Evolutionary conservation across 2,797 vertebrate genomes (phyloP), one percentile per base, ranked within the genome.

Genomic region (Anas bernieri): DNA sequence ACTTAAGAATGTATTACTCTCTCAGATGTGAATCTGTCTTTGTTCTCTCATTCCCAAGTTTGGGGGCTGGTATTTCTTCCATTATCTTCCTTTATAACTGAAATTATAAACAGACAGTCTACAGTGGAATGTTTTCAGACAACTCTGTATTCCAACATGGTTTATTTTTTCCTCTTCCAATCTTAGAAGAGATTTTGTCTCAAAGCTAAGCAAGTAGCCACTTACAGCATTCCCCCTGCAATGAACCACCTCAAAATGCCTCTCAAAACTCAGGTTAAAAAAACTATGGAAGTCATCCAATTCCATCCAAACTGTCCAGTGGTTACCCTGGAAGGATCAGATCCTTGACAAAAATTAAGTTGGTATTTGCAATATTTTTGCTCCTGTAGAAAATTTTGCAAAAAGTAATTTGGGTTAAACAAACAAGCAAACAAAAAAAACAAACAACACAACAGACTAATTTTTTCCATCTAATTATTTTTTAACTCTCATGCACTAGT

Each of bases 291-390:
- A 67, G 35, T 21, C 20, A 59, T 11, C 12, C 10, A 52, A 11
- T 33, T 67, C 35, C 54, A 76, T 67, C 66, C 7, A 50, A 14
- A 50, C 23, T 82, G 41, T 35, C 64, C 30, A 50, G 52, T 58
- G 64, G 23, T 75, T 67, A 41, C 35, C 74, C 45, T 59, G 12
- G 31, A 67, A 50, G 30, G 9, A 41, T 48, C 33, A 63, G 28
- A 33, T 64, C 92, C 83, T 46, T 76, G 67, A 43, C 70, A 95
- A 70, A 96, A 96, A 8, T 5, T 64, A 54, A 94, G 2, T 33
- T 64, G 35, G 1, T 30, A 15, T 73, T 80, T 58, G 66, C 17
- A 48, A 1, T 12, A 23, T 12, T 54, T 93, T 92, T 94, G 92
- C 54, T 31, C 21, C 39, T 67, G 46, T 2, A 28, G 17, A 46